Conservation (phyloP, 2,888 invertebrate genomes). For the Parelbella ahira region DNA sequence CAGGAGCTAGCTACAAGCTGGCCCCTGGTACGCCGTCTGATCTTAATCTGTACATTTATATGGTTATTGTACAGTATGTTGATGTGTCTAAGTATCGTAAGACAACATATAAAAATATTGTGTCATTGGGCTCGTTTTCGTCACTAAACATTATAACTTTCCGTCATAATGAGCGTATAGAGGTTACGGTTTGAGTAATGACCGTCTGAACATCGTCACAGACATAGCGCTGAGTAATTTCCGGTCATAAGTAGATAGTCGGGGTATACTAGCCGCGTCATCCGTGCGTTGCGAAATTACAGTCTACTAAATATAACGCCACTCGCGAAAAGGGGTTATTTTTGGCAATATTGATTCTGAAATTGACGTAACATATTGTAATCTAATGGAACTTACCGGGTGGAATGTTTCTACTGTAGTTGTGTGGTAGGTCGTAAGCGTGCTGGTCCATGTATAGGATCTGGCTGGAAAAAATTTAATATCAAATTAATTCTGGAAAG, state of each 20-base stretch:
- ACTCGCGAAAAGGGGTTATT: constrained; percentile 24
- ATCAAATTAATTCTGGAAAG: constrained; percentile 46
- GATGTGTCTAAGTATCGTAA: no score
- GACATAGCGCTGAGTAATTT: constrained; percentile 59
- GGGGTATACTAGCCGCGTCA: constrained; percentile 37
- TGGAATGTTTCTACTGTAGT: constrained; percentile 77
- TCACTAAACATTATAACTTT: constrained; percentile 3
- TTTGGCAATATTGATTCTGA: constrained; percentile 12
- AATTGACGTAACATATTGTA: constrained; percentile 2
- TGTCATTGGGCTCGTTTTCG: constrained; percentile 5
- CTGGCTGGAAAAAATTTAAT: constrained; percentile 72
- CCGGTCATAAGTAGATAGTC: constrained; percentile 68
- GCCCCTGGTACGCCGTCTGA: no score
- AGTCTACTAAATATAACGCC: constrained; percentile 30
- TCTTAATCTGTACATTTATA: no score
- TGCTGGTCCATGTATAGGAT: constrained; percentile 78
- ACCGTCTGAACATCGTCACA: constrained; percentile 33
- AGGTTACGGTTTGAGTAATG: constrained; percentile 47
- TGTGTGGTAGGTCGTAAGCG: constrained; percentile 67
- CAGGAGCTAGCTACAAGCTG: no score
- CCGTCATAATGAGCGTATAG: constrained; percentile 16
- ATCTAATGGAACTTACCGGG: constrained; percentile 59
- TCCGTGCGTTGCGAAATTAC: constrained; percentile 30
- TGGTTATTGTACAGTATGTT: no score
- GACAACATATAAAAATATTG: no score